Evolutionary conservation across 1,140 invertebrate species (phyloP), one percentile per base, ranked within the genome.

Genomic region (Dolichoris vasculosae): DNA sequence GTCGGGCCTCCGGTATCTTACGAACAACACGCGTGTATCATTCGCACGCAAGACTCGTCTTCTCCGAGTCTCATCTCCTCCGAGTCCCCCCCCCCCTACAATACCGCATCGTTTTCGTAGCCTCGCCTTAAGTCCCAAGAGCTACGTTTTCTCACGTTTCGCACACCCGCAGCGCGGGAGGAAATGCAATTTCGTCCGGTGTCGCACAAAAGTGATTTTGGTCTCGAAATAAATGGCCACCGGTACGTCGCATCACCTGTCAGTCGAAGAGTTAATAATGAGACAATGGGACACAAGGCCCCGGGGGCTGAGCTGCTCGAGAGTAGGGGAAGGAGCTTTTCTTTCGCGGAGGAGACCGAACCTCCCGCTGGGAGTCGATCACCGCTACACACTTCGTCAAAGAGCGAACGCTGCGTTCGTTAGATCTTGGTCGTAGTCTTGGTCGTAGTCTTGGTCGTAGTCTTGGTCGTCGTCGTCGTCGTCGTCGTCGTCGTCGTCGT

Each of bases 181-280:
- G 30, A 77, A 84, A 84, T 79, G 83, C 83, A 79, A 84, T 84
- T 79, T 84, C 46, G 32, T 32, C 55, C 38, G 23, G 51, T 38
- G n/a, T 13, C 71, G 32, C 46, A 77, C 38, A 77, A 67, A 32
- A 7, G 38, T n/a, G 32, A 59, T 40, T 48, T 63, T 64, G 30
- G 83, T 51, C 83, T 84, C 63, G 76, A 84, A 84, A 84, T 84
- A 84, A 79, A 84, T 84, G 82, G 59, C 63, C 76, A 84, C 59
- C 46, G 59, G 63, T 76, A 67, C 76, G 83, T 71, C 75, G 63
- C 83, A 38, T 84, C 75, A 71, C 63, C 83, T 84, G 59, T 67
- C 63, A 84, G 78, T 30, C 76, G 46, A 79, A 79, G 76, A 84
- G 46, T 84, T 84, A 84, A 84, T 84, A 79, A 71, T 38, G 63